phyloP scores from a whole-genome alignment of 2,888 invertebrate species.

The Trichopoda pennipes region DNA sequence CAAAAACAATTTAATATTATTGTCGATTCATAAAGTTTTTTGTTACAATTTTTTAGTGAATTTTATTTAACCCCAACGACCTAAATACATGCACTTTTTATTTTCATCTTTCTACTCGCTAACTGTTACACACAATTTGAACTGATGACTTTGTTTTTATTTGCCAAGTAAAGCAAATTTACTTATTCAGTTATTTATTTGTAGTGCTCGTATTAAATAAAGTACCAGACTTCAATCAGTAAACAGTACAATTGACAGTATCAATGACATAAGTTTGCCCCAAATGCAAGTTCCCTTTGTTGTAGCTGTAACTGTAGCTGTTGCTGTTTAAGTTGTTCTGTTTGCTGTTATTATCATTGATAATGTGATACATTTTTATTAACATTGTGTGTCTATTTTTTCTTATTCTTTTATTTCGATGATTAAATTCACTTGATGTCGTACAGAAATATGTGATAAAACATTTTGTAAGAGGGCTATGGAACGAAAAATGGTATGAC shows the following conservation, averaged over 20 bases:
- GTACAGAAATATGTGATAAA: background rate
- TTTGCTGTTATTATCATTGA: constrained; percentile 32
- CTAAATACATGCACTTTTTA: constrained; percentile 39
- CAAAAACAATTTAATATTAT: no score
- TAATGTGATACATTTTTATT: constrained; percentile 55
- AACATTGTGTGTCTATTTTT: constrained; percentile 1
- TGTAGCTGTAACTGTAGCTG: background rate
- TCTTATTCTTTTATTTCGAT: constrained; percentile 28
- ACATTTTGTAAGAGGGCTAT: no score
- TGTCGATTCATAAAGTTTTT: constrained; percentile 38
- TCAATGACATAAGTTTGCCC: constrained; percentile 45
- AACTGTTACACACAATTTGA: constrained; percentile 54
- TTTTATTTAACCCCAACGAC: constrained; percentile 49
- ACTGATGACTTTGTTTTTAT: constrained; percentile 46
- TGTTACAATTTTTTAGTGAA: constrained; percentile 30
- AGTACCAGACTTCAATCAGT: constrained; percentile 38
- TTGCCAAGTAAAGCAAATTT: constrained; percentile 18
- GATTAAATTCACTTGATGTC: constrained; percentile 39
- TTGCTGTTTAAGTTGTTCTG: constrained; percentile 21
- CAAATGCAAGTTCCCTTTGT: constrained; percentile 4
- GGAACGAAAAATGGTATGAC: no score
- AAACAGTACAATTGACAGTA: constrained; percentile 46
- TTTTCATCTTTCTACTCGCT: constrained; percentile 23
- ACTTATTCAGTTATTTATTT: no score
- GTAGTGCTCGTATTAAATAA: constrained; percentile 15